Evolutionary conservation across 1,140 invertebrate genomes (phyloP), one percentile per base, ranked within the genome.

Genomic region (Stenopsyche tienmushanensis): DNA sequence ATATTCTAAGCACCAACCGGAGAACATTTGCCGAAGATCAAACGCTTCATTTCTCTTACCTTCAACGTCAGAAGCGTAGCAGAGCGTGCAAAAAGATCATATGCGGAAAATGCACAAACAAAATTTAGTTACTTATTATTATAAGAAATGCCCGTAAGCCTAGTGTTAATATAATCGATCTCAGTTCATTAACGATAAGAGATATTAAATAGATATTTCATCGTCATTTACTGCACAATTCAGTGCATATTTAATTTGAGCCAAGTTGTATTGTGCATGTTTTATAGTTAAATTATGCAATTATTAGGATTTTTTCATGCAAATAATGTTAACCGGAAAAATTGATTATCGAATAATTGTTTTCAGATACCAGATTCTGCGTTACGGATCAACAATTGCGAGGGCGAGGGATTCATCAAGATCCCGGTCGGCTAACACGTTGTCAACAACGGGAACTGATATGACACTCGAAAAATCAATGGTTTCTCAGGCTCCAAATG

Each of bases 291-390:
- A 34, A 34, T 7, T 34, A 34, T 34, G 13, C 29, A 34, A 21
- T 58, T 41, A 2, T 24, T 41, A 3, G 9, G 20, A 58, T 41
- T 58, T 60, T 24, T 10, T 3, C 15, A 25, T 39, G 18, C 10
- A 24, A 44, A 44, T 17, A 9, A 24, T 55, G 9, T 9, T 9
- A 3, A 21, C n/a, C 15, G 20, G 8, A 2, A 1, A 34, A 58
- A 39, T 39, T 49, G 18, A 49, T 53, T 25, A 13, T 23, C 13
- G 24, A 7, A 7, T 53, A 18, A 49, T n/a, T 26, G 25, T 9
- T 70, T 67, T 2, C 65, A 70, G 69, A 65, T 70, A 70, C 65
- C 44, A 52, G 60, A 39, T 45, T 15, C 41, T 70, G 24, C 65
- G 69, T 17, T 70, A 70, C 69, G 69, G 69, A 20, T 64, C 68